Evolutionary conservation across 2,888 invertebrate species (phyloP).

Genomic region (Parelbella ahira): DNA sequence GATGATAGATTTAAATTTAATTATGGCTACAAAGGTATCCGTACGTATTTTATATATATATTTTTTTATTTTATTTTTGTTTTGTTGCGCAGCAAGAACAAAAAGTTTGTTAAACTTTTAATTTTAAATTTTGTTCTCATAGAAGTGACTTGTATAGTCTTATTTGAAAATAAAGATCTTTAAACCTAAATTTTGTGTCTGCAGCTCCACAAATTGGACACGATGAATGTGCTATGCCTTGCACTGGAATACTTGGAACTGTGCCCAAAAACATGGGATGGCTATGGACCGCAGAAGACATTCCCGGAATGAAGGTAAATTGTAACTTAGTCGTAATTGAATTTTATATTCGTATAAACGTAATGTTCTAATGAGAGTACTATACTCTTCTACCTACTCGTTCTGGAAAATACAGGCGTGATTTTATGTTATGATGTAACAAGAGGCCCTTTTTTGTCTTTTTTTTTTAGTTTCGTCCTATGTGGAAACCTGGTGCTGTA

Average conservation of each 20-base stretch:
- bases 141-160: no score
- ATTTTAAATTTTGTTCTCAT: no score
- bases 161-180: no score
- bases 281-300: conserved; percentile 67
- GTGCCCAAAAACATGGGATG: conserved; percentile 76
- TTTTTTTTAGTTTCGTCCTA: conserved; percentile 64
- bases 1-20: conserved; percentile 68
- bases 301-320: conserved; percentile 64
- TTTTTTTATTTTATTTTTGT: conserved; percentile 5
- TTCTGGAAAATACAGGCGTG: not conserved
- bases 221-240: conserved; percentile 55
- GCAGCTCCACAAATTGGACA: conserved; percentile 71
- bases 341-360: no score
- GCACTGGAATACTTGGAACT: conserved; percentile 47
- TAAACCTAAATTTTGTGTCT: conserved; percentile 16
- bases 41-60: conserved; percentile 52
- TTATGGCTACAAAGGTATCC: conserved; percentile 73
- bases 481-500: conserved; percentile 69
- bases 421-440: no score
- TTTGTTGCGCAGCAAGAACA: no score
- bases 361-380: no score
- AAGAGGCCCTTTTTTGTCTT: conserved; percentile 40
- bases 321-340: no score
- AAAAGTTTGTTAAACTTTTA: no score
- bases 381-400: no score